phyloP scores from a whole-genome alignment of 2,113 vertebrate genomes.

The Thomomys bottae region DNA sequence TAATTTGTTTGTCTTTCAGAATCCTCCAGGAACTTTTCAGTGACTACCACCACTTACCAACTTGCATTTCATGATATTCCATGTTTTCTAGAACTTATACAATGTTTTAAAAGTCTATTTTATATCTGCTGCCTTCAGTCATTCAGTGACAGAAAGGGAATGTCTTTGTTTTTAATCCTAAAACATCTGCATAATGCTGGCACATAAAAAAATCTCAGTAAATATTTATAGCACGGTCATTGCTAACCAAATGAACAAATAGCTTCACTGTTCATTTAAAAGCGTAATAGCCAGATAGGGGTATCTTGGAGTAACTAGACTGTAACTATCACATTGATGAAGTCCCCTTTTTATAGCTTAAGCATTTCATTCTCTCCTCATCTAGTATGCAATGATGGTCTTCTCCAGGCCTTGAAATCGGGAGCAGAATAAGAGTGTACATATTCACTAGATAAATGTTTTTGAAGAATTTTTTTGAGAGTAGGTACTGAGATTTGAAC shows the following conservation, averaged over 20 bases:
- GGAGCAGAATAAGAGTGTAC: neutral
- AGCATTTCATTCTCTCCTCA: neutral
- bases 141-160: conserved; percentile 36
- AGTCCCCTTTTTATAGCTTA: neutral
- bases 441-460: neutral
- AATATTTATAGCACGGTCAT: neutral
- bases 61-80: neutral
- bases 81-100: neutral
- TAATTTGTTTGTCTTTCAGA: conserved; percentile 10
- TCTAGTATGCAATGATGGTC: neutral
- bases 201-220: neutral
- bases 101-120: neutral
- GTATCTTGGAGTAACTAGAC: neutral
- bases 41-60: neutral
- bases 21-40: neutral
- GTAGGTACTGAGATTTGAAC: no score
- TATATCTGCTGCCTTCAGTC: neutral
- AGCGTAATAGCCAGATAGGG: neutral
- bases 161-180: neutral
- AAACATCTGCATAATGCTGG: conserved; percentile 17
- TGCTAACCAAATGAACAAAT: conserved; percentile 37
- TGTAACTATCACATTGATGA: neutral
- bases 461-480: neutral
- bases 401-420: neutral
- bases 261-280: neutral